Conservation (phyloP, 2,888 invertebrate genomes). For the Vannuccia rotundouncinata region DNA sequence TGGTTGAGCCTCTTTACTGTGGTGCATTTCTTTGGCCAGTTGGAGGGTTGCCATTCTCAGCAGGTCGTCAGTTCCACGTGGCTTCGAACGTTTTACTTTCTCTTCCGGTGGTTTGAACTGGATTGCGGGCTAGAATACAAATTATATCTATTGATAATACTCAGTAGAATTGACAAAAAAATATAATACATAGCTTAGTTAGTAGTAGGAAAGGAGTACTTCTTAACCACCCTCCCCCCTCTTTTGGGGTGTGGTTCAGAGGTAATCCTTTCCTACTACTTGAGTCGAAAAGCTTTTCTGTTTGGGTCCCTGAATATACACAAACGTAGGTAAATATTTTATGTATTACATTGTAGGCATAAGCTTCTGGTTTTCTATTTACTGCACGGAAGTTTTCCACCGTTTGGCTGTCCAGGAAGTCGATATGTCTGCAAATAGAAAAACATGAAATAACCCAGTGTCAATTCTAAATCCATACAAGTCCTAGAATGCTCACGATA, state of each 20-base stretch:
- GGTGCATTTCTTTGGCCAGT: not conserved
- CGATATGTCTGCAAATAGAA: not conserved
- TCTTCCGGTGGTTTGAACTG: not conserved
- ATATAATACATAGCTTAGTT: no score
- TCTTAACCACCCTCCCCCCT: no score
- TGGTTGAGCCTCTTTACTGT: not conserved
- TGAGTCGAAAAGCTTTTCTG: no score
- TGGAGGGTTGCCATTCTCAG: conserved; percentile 20
- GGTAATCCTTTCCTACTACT: no score
- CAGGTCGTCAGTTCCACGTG: not conserved
- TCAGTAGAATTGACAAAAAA: no score
- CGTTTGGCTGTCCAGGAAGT: not conserved
- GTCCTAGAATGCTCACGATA: no score
- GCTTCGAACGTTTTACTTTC: not conserved
- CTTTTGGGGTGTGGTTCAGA: no score
- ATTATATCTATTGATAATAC: no score
- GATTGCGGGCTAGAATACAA: not conserved
- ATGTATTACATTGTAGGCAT: not conserved
- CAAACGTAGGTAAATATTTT: no score
- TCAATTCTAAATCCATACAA: not conserved
- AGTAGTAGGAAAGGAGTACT: no score
- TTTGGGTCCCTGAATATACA: no score
- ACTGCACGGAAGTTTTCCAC: not conserved
- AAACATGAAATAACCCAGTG: not conserved
- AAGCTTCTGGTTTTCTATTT: not conserved